Conservation (phyloP, 2,888 invertebrate genomes). For the Sminthurinus aureus region DNA sequence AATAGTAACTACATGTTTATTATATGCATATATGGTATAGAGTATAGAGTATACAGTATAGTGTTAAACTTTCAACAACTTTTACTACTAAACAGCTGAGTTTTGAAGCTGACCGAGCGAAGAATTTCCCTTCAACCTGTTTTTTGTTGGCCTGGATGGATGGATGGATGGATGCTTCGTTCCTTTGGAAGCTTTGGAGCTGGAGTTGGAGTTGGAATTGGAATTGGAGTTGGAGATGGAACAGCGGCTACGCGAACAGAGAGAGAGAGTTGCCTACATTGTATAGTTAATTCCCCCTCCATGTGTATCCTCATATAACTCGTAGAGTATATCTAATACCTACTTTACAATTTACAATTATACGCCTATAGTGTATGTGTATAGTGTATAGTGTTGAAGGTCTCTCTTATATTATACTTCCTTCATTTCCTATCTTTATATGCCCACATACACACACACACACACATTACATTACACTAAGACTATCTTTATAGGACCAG, state of each 20-base stretch:
- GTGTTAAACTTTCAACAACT: slow-evolving; percentile 6
- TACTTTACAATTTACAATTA: too few relatives aligned
- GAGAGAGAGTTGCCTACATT: not conserved
- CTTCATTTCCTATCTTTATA: too few relatives aligned
- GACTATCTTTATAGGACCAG: too few relatives aligned
- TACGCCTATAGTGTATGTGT: not conserved
- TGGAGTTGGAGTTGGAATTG: too few relatives aligned
- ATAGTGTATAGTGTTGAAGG: not conserved
- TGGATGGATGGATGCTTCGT: not conserved
- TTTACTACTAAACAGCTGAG: slow-evolving; percentile 29
- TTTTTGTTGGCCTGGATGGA: slow-evolving; percentile 19
- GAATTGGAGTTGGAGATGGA: too few relatives aligned
- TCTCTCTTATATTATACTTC: not conserved
- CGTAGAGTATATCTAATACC: too few relatives aligned
- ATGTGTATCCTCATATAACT: not conserved
- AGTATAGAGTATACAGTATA: not conserved
- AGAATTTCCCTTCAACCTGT: slow-evolving; percentile 33
- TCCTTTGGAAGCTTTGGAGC: too few relatives aligned
- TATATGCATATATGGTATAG: not conserved
- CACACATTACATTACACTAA: too few relatives aligned
- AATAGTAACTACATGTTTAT: too few relatives aligned
- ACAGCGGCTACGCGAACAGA: too few relatives aligned
- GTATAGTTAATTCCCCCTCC: not conserved
- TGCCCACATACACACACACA: too few relatives aligned
- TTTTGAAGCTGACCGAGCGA: slow-evolving; percentile 28